phyloP scores from a whole-genome alignment of 2,797 vertebrate species.

The Xenopus petersii region DNA sequence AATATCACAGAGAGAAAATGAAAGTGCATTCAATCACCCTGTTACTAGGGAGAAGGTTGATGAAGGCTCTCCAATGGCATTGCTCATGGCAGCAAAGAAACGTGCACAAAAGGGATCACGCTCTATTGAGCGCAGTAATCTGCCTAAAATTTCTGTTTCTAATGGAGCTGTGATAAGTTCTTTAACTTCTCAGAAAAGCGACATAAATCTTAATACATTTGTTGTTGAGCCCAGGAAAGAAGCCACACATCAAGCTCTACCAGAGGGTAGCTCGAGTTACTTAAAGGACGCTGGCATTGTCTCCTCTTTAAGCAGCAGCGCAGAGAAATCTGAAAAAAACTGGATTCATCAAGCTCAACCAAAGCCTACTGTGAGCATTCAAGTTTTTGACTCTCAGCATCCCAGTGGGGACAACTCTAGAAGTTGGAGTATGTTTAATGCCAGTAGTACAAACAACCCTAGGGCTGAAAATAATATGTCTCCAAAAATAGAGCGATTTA shows the following conservation, averaged over 20 bases:
- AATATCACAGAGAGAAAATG: background rate
- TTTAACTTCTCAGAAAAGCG: constrained; percentile 55
- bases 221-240: constrained; percentile 61
- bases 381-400: background rate
- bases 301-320: background rate
- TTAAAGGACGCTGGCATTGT: constrained; percentile 3
- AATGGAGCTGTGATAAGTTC: constrained; percentile 30
- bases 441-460: background rate
- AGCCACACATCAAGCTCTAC: rapidly evolving
- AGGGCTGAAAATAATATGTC: background rate
- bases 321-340: background rate
- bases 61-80: constrained; percentile 69
- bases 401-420: background rate
- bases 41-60: constrained; percentile 67
- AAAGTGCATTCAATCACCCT: constrained; percentile 55
- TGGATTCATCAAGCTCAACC: background rate
- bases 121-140: constrained; percentile 20
- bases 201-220: constrained; percentile 61
- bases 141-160: constrained; percentile 32
- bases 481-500: background rate
- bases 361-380: background rate
- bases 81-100: constrained; percentile 69
- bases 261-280: constrained; percentile 11
- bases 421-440: background rate
- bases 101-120: constrained; percentile 61